These are phyloP conservation scores for Chloropsis cyanopogon DNA, from an alignment of 2,113 vertebrate species.

Conservation along the genomic window DNA sequence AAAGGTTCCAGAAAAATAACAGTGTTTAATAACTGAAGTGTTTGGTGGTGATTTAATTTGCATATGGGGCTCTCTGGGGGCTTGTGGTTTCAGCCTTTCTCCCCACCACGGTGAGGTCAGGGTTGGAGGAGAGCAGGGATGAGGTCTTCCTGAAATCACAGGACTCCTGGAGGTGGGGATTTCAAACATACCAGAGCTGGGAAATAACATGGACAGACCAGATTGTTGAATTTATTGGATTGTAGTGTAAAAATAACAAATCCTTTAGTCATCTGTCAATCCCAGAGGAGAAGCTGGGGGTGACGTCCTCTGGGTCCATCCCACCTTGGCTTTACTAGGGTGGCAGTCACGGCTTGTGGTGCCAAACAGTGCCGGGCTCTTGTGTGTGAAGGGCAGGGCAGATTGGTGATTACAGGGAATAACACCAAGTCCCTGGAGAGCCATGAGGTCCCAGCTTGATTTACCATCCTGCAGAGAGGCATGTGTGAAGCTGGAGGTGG, in stretches of 20 bases:
- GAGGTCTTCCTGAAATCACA: background rate
- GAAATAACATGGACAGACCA: background rate
- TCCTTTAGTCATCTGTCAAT: background rate
- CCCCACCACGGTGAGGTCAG: background rate
- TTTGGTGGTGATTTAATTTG: slow-evolving; percentile 28
- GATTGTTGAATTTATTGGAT: background rate
- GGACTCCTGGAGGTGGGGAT: background rate
- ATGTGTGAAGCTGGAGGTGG: background rate
- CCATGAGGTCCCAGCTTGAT: background rate
- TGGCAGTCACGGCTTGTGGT: fast-evolving
- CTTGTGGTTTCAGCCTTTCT: background rate
- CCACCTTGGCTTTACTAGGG: background rate
- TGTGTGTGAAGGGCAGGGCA: background rate
- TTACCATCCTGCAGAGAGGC: background rate
- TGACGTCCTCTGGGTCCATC: background rate
- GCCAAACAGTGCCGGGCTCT: background rate
- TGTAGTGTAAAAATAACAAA: background rate
- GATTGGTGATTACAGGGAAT: background rate
- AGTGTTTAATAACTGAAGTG: background rate
- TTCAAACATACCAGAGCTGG: background rate
- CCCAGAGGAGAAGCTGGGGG: background rate
- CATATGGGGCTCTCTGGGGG: background rate
- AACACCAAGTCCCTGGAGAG: background rate
- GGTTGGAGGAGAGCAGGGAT: background rate
- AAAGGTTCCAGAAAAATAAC: background rate